phyloP scores from a whole-genome alignment of 92 coral and sea anemone species.

The Epizoanthus scotinus region DNA sequence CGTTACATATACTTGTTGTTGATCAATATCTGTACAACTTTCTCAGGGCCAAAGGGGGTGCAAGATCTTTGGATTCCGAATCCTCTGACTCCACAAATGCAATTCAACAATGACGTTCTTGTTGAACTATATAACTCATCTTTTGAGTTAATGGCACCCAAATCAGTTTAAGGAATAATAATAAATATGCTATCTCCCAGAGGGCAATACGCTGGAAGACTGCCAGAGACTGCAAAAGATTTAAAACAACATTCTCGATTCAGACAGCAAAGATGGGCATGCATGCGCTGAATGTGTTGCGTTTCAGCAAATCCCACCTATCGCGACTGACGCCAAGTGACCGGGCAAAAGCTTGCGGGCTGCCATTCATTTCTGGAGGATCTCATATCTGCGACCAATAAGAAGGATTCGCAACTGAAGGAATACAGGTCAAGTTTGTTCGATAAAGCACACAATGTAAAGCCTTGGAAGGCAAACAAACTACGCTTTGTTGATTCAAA shows the following conservation, averaged over 20 bases:
- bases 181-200: slow-evolving; percentile 45
- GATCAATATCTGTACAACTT: no score
- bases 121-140: slow-evolving; percentile 32
- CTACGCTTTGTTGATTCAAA: no score
- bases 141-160: slow-evolving; percentile 44
- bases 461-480: no score
- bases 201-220: slow-evolving; percentile 39
- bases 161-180: slow-evolving; percentile 41
- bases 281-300: slow-evolving; percentile 46
- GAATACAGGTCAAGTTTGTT: no score
- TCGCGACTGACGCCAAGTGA: slow-evolving; percentile 33
- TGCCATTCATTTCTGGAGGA: no score
- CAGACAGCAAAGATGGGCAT: slow-evolving; percentile 44
- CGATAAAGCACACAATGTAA: no score
- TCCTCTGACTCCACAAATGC: slow-evolving; percentile 1
- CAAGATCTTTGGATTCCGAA: no score
- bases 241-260: slow-evolving; percentile 35
- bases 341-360: no score
- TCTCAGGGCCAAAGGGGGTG: no score
- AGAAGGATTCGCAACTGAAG: no score
- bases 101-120: slow-evolving; percentile 38
- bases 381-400: no score
- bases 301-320: slow-evolving; percentile 28
- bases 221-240: slow-evolving; percentile 25
- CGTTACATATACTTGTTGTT: no score